Evolutionary conservation across 1,140 invertebrate species (phyloP), one percentile per base, ranked within the genome.

Genomic region (Pectinophora gossypiella): DNA sequence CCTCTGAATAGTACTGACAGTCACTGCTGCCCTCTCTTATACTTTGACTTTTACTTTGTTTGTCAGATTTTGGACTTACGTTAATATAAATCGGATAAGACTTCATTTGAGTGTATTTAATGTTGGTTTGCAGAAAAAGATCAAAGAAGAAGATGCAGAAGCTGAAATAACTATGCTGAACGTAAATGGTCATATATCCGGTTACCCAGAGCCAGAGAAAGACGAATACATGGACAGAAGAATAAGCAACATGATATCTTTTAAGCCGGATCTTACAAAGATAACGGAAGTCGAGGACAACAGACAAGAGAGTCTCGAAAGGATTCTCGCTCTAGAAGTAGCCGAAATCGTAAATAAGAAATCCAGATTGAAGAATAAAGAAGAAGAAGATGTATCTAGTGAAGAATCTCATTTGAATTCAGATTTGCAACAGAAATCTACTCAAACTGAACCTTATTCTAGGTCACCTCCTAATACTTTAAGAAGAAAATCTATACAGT

Each of bases 221-320:
- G 68, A 79, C 19, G 64, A 74, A 32, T 53, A 50, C n/a, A 48
- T 61, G 19, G 70, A 79, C 32, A 74, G 64, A 62, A 71, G 65
- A 65, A 74, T 82, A 20, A 85, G 64, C 40, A 78, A 79, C 35
- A 82, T 83, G 72, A 56, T 79, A 3, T 64, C 69, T 12, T 77
- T 72, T 38, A 79, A 76, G 54, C 61, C 69, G n/a, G 72, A 76
- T 18, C 43, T 72, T 18, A 68, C 48, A 18, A 82, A 64, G 51
- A 54, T 65, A 44, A n/a, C 57, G 5, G 65, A 69, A 56, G 51
- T 40, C 27, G 64, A 65, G 15, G 52, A 53, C 35, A 20, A 47
- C 0, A 70, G 59, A 38, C 50, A 52, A 42, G 63, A 71, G 10
- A 65, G 55, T 18, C 19, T 74, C 19, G 68, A 74, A 49, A 65